phyloP scores from a whole-genome alignment of 2,113 vertebrate genomes.

The Okapia johnstoni region DNA sequence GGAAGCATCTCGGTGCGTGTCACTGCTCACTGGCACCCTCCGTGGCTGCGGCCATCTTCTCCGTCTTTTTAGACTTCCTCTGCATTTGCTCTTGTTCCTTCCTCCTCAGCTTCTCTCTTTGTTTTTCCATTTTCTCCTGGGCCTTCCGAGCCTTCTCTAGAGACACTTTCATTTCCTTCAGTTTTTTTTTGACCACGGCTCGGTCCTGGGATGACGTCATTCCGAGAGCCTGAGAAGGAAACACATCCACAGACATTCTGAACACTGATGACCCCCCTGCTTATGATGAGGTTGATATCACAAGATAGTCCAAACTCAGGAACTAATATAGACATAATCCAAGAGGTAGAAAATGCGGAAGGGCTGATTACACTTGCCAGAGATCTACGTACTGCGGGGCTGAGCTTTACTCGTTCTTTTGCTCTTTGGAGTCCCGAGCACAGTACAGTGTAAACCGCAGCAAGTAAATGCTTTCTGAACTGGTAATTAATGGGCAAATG shows the following conservation, averaged over 20 bases:
- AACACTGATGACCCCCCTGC: neutral
- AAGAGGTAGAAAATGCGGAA: neutral
- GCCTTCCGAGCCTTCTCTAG: constrained; percentile 91
- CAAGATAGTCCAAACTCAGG: neutral
- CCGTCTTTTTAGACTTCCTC: constrained; percentile 78
- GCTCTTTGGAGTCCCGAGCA: neutral
- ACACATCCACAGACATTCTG: neutral
- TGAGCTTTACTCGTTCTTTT: neutral
- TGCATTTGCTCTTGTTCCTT: constrained; percentile 89
- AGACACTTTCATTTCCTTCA: constrained; percentile 93
- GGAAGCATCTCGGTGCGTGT: rapidly evolving
- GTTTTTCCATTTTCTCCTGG: constrained; percentile 93
- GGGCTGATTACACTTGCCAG: neutral
- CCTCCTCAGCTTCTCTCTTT: constrained; percentile 87
- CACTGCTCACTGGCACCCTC: constrained; percentile 78
- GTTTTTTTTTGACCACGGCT: constrained; percentile 91
- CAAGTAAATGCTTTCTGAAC: neutral
- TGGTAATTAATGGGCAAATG: neutral
- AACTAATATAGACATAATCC: neutral
- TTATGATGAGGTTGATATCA: neutral
- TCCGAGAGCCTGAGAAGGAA: constrained; percentile 86
- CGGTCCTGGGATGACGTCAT: constrained; percentile 91
- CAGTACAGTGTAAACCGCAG: neutral
- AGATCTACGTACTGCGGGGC: neutral
- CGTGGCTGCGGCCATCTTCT: neutral